These are phyloP conservation scores for Rhagologus leucostigma DNA, from an alignment of 2,113 vertebrate species.

Conservation along the genomic window DNA sequence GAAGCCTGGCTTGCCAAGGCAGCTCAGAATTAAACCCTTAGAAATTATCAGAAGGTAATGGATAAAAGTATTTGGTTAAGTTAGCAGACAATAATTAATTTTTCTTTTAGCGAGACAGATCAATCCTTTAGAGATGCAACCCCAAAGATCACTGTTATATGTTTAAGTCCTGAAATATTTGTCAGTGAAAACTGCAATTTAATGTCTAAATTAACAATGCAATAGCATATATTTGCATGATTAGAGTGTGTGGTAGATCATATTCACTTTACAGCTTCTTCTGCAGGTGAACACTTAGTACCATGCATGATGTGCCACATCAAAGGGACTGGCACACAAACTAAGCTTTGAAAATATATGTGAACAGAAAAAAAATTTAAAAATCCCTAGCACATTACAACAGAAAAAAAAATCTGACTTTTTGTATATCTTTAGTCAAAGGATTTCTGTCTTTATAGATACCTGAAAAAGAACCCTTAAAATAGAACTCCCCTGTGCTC, in stretches of 20 bases:
- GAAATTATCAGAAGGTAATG: neutral
- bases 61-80: neutral
- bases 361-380: neutral
- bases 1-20: neutral
- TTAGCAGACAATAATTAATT: neutral
- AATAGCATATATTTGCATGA: neutral
- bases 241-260: neutral
- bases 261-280: neutral
- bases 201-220: neutral
- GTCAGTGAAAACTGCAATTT: neutral
- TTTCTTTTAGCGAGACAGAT: neutral
- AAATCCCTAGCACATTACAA: neutral
- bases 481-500: constrained; percentile 36
- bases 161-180: neutral
- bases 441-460: neutral
- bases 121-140: neutral
- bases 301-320: neutral
- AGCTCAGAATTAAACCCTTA: neutral
- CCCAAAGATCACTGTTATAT: accelerated
- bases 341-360: neutral
- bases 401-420: neutral
- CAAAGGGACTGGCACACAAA: neutral
- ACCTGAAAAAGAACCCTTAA: constrained; percentile 2
- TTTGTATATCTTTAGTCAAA: neutral
- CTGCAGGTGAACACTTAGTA: neutral